These are phyloP conservation scores for Henricia sp. DNA, from an alignment of 53 echinoderm and acorn worm genomes.

Conservation along the genomic window DNA sequence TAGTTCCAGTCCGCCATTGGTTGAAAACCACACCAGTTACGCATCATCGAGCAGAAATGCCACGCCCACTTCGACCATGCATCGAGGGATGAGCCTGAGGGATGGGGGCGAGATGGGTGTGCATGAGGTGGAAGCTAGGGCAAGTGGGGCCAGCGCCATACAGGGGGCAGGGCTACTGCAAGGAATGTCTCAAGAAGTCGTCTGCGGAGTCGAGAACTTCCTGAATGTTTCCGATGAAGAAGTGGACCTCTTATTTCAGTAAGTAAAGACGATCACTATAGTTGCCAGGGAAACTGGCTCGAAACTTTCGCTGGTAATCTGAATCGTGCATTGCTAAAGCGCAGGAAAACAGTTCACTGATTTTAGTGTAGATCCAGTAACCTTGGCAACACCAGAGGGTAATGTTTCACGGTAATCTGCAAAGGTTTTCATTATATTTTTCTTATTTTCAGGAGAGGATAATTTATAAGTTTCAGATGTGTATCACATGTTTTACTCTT, in stretches of 20 bases:
- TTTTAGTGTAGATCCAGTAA: too few species aligned
- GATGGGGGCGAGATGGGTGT: background rate
- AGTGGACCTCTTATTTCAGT: conserved; percentile 76
- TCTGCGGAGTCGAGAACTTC: conserved; percentile 76
- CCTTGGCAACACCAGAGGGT: too few species aligned
- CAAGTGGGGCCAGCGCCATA: background rate
- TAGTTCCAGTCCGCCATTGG: background rate
- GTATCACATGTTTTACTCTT: too few species aligned
- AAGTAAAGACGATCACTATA: too few species aligned
- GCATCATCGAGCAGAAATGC: background rate
- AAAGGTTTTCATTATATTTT: too few species aligned
- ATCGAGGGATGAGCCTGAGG: background rate
- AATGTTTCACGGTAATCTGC: too few species aligned
- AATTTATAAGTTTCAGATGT: too few species aligned
- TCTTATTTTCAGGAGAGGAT: too few species aligned
- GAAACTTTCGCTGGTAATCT: too few species aligned
- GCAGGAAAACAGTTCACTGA: too few species aligned
- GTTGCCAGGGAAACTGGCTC: too few species aligned
- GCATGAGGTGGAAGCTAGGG: background rate
- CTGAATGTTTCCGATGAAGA: conserved; percentile 77
- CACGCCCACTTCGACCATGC: background rate
- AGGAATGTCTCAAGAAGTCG: conserved; percentile 47
- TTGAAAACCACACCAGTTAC: background rate
- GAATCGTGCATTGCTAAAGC: too few species aligned
- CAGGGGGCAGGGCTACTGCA: conserved; percentile 13